phyloP scores from a whole-genome alignment of 1,140 invertebrate species.

The Panagrolaimus sp. region DNA sequence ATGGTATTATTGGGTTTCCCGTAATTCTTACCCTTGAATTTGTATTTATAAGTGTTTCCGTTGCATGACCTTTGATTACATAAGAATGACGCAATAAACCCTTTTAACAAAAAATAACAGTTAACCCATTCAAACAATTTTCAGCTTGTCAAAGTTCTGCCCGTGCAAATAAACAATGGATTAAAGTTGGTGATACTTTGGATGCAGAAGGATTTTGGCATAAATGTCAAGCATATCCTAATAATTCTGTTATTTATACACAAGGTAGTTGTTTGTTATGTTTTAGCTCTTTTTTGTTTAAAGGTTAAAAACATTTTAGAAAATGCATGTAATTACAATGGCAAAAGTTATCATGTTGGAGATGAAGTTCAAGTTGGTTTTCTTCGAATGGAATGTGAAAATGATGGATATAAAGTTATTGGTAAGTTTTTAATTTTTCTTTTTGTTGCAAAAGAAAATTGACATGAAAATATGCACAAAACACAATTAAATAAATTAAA shows the following conservation, averaged over 20 bases:
- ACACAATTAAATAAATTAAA: too few species aligned
- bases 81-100: too few species aligned
- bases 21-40: too few species aligned
- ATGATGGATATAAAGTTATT: conserved; percentile 39
- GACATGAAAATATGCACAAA: too few species aligned
- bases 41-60: too few species aligned
- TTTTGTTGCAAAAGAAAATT: too few species aligned
- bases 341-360: conserved; percentile 45
- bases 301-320: conserved; percentile 12
- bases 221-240: conserved; percentile 34
- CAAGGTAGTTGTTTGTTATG: conserved; percentile 26
- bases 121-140: neutral
- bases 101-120: too few species aligned
- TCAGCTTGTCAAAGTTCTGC: conserved; percentile 24
- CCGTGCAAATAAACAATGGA: conserved; percentile 26
- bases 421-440: conserved; percentile 29
- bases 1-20: too few species aligned
- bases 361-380: conserved; percentile 39
- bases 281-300: neutral
- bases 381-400: conserved; percentile 36
- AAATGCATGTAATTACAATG: conserved; percentile 23
- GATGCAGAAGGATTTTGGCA: conserved; percentile 35
- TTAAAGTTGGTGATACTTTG: conserved; percentile 26
- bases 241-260: conserved; percentile 46
- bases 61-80: too few species aligned